Conservation (phyloP, 2,888 invertebrate genomes). For the Smittia sp. region DNA sequence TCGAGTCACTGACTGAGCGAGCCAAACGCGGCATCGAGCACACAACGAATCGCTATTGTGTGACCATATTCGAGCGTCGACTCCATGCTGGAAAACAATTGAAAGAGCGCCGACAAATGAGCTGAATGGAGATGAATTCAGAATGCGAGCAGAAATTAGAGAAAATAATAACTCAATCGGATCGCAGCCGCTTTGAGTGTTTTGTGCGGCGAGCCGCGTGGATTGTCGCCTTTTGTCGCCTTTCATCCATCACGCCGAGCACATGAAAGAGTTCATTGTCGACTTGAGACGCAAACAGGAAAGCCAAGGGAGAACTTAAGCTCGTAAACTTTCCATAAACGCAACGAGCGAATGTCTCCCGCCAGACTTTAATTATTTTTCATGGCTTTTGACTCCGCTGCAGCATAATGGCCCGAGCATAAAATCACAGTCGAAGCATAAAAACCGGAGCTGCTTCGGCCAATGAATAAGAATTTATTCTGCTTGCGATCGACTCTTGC, state of each 20-base stretch:
- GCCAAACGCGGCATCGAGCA: not conserved
- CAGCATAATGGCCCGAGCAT: slow-evolving; percentile 12
- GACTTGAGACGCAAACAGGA: too few relatives aligned
- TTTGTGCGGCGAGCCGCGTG: too few relatives aligned
- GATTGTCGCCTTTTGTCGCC: too few relatives aligned
- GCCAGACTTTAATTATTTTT: slow-evolving; percentile 39
- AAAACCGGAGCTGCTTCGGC: not conserved
- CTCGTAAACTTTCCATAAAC: too few relatives aligned
- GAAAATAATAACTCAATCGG: slow-evolving; percentile 17
- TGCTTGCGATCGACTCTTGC: slow-evolving; percentile 12
- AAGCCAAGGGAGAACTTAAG: too few relatives aligned
- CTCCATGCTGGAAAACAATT: not conserved
- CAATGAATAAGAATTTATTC: slow-evolving; percentile 19
- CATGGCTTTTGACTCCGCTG: not conserved
- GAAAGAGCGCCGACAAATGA: slow-evolving; percentile 28
- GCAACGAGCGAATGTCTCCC: slow-evolving; percentile 24
- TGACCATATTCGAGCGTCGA: not conserved
- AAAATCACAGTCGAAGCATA: slow-evolving; percentile 14
- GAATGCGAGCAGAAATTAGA: slow-evolving; percentile 6
- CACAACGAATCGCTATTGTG: slow-evolving; percentile 9
- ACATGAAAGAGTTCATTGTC: too few relatives aligned
- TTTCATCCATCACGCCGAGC: too few relatives aligned
- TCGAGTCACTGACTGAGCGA: not conserved
- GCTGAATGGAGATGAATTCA: slow-evolving; percentile 33
- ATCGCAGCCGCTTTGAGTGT: not conserved